Percentiles rank a stretch among this genome's conserved stretches.
Conservation (phyloP, 2,888 invertebrate species). For the Adela reaumurella region DNA sequence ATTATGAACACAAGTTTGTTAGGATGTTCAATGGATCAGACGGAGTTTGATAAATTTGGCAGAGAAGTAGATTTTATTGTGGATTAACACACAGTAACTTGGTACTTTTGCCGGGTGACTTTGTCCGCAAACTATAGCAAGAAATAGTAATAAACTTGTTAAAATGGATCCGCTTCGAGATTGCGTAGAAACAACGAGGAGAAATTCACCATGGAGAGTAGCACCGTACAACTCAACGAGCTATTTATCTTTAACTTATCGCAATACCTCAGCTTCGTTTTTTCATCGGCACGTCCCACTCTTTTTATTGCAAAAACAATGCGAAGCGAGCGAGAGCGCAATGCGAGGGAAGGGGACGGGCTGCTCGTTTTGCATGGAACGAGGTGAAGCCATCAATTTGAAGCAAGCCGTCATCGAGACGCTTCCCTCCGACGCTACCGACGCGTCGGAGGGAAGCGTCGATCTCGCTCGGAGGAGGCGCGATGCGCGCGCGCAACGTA, state of each 20-base stretch:
- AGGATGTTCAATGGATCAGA: too few species aligned
- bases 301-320: constrained; percentile 46
- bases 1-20: too few species aligned
- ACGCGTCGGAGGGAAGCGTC: background rate
- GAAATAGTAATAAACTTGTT: too few species aligned
- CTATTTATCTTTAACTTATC: constrained; percentile 53
- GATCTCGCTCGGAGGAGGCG: constrained; percentile 17
- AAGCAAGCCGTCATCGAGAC: constrained; percentile 31
- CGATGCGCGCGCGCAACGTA: background rate
- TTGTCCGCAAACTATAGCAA: too few species aligned
- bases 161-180: too few species aligned
- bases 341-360: constrained; percentile 38
- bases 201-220: too few species aligned
- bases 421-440: constrained; percentile 24
- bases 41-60: too few species aligned
- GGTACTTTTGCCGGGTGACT: too few species aligned
- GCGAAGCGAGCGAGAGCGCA: constrained; percentile 24
- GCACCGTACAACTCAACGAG: constrained; percentile 38
- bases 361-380: constrained; percentile 46
- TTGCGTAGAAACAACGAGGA: too few species aligned
- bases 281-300: constrained; percentile 30
- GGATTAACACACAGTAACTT: too few species aligned
- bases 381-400: constrained; percentile 50
- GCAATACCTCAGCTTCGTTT: constrained; percentile 39
- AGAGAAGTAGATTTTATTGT: too few species aligned